Percentiles rank a stretch among this genome's conserved stretches.
phyloP scores from a whole-genome alignment of 2,113 vertebrate species.

The Condylura cristata region DNA sequence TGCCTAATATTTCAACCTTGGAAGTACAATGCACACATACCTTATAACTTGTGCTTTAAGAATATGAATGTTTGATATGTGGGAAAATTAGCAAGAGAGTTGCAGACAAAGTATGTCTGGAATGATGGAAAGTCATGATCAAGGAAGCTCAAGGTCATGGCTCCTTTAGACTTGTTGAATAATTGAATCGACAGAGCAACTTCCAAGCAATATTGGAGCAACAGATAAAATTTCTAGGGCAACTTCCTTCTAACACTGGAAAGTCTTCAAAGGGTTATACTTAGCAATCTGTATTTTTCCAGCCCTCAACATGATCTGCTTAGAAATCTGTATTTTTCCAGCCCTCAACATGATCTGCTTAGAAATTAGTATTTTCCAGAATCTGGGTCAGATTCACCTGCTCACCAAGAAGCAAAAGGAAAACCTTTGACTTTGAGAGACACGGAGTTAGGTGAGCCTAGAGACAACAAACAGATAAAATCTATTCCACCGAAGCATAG shows the following conservation, averaged over 20 bases:
- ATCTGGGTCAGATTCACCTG: constrained; percentile 73
- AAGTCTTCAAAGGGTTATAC: constrained; percentile 26
- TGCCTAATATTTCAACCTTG: background rate
- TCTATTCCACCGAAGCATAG: constrained; percentile 86
- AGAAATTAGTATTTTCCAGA: constrained; percentile 24
- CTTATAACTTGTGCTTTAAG: background rate
- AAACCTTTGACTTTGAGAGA: constrained; percentile 87
- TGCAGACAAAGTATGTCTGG: background rate
- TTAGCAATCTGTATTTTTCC: background rate
- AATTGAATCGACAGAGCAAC: constrained; percentile 67
- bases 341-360: background rate
- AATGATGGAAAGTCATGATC: background rate
- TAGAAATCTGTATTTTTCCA: background rate
- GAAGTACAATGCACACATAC: background rate
- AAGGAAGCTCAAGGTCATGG: constrained; percentile 56
- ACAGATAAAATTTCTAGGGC: constrained; percentile 74
- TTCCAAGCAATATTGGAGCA: constrained; percentile 77
- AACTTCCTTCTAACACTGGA: constrained; percentile 76
- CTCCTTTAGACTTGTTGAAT: constrained; percentile 69
- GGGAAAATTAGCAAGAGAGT: background rate
- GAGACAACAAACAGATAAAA: constrained; percentile 88
- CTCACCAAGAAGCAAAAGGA: constrained; percentile 77
- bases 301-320: background rate
- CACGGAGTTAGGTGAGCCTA: constrained; percentile 85
- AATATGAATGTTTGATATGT: background rate